phyloP scores from a whole-genome alignment of 2,797 vertebrate species.

The Pelochelys cantorii region DNA sequence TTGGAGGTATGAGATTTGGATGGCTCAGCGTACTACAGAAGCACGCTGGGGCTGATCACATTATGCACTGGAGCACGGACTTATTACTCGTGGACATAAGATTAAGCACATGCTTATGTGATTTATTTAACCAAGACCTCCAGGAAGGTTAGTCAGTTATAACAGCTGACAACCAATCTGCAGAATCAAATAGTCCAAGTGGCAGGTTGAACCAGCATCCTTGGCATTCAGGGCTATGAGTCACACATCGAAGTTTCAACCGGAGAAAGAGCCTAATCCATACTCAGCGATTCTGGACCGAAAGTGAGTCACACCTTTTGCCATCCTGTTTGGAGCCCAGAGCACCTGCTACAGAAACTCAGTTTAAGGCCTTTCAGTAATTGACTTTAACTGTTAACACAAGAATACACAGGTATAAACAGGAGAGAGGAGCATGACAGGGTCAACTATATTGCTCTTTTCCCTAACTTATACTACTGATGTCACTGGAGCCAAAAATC shows the following conservation, averaged over 20 bases:
- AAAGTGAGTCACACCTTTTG: background rate
- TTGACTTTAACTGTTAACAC: background rate
- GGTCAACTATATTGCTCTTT: background rate
- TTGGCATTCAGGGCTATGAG: conserved; percentile 45
- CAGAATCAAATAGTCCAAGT: conserved; percentile 25
- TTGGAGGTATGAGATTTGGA: background rate
- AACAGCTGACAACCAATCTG: conserved; percentile 12
- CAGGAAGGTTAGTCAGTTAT: background rate
- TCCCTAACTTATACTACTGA: background rate
- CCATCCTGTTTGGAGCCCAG: background rate
- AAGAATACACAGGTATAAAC: conserved; percentile 7
- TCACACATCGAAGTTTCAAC: conserved; percentile 26
- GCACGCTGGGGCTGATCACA: background rate
- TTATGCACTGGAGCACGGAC: conserved; percentile 4
- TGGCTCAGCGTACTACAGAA: background rate
- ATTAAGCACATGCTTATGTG: background rate
- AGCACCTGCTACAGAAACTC: background rate
- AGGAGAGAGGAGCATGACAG: background rate
- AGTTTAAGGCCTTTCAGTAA: background rate
- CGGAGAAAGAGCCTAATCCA: background rate
- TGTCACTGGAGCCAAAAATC: background rate
- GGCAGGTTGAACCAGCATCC: conserved; percentile 26
- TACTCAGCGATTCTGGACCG: background rate
- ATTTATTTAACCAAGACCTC: background rate
- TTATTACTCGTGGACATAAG: background rate